Base-by-base conservation (phyloP, 2,113 vertebrate species). In the Forbesichthys papilliferus region DNA sequence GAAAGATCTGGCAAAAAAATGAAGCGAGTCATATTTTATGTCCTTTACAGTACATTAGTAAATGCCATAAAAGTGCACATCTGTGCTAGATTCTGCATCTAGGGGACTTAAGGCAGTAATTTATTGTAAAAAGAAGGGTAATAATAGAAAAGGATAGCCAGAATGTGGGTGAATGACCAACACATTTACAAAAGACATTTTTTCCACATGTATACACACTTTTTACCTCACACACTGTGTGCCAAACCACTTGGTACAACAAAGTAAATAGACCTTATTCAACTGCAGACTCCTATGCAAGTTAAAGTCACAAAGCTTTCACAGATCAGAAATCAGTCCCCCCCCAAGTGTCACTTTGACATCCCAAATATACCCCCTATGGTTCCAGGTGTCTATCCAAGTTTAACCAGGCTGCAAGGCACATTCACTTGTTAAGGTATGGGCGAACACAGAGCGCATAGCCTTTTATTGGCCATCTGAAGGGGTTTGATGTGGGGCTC, bases 21-120 rank as follows among this genome's bases (percentile, higher is more conserved):
- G 68, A 79, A 79, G 78, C 81, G 63, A 79, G 86, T 89, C 82
- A 79, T 91, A 90, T 92, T 92, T 92, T 90, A 90, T 91, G 81
- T 85, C 79, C 82, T 91, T 90, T 90, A 88, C 84, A 86, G 85
- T 91, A 86, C 86, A 91, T 90, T 90, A 90, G 76, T 78, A 87
- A 89, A 88, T 82, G 86, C 80, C 68, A 70, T 91, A 88, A 91
- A 92, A 91, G 78, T 80, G 82, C 84, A 88, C 90, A 91, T 87
- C 85, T 92, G 90, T 71, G 80, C 54, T 46, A 66, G 84, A 90
- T 78, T 81, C 80, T 75, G 66, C 83, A 82, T 88, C 91, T 90
- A 86, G 80, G 73, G 70, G 80, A 83, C 84, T 87, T 84, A 84
- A 83, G 77, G 85, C 79, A 76, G 81, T 77, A 81, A 88, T 88